Percentiles rank a stretch among this genome's conserved stretches.
These are phyloP conservation scores for Pithys albifrons DNA, from an alignment of 2,113 vertebrate genomes.

Conservation along the genomic window DNA sequence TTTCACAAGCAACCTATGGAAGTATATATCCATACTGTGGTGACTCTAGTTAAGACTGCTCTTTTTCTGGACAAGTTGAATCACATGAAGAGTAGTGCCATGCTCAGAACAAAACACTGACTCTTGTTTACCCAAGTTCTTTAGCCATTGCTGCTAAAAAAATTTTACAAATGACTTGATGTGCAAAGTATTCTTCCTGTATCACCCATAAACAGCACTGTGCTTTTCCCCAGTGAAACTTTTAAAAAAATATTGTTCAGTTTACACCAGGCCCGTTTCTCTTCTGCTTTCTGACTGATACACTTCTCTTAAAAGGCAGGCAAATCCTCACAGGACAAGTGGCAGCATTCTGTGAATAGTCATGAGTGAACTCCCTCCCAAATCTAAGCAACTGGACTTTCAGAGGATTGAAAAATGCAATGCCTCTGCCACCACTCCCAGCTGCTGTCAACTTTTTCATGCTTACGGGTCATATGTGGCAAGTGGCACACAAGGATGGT, in stretches of 20 bases:
- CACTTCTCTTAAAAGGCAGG: not conserved
- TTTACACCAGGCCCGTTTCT: not conserved
- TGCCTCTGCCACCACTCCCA: not conserved
- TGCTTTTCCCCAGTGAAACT: not conserved
- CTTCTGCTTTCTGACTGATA: not conserved
- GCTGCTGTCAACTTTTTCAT: not conserved
- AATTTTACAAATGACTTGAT: not conserved
- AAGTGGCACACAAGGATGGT: not conserved
- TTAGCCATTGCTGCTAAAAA: not conserved
- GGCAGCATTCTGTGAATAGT: not conserved
- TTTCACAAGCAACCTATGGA: not conserved
- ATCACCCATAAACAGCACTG: not conserved
- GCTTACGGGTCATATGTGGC: not conserved
- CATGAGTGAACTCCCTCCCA: not conserved
- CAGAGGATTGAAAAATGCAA: slow-evolving; percentile 16
- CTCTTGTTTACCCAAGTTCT: not conserved
- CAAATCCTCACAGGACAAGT: not conserved
- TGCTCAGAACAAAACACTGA: not conserved
- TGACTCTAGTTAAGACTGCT: not conserved
- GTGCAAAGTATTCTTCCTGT: not conserved
- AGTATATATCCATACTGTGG: not conserved
- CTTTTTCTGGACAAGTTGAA: not conserved
- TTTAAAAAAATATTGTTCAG: not conserved
- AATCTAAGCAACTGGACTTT: not conserved
- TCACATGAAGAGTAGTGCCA: not conserved